Evolutionary conservation across 2,797 vertebrate species (phyloP).

Genomic region (Sebastes cheni): DNA sequence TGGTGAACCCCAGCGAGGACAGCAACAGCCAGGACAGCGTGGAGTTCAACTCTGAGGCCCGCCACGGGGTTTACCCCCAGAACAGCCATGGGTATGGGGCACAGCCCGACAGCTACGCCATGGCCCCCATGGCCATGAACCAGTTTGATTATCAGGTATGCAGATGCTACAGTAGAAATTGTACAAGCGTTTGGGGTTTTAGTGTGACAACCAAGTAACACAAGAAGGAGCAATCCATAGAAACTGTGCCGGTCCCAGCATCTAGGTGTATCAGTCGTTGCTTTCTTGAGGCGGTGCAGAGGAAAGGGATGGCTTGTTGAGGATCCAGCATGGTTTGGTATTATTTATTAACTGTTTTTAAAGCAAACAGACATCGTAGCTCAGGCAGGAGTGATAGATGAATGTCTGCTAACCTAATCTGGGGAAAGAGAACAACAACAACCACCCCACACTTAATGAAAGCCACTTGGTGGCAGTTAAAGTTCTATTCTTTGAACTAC

Average conservation of each 20-base stretch:
- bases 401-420: slow-evolving; percentile 12
- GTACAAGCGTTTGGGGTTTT: slow-evolving; percentile 74
- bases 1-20: slow-evolving; percentile 96
- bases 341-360: slow-evolving; percentile 15
- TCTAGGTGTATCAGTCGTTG: slow-evolving; percentile 68
- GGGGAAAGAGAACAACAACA: neutral
- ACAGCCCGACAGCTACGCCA: slow-evolving; percentile 97
- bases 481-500: neutral
- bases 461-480: slow-evolving; percentile 19
- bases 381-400: slow-evolving; percentile 4
- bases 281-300: slow-evolving; percentile 66
- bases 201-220: slow-evolving; percentile 74
- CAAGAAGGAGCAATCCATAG: slow-evolving; percentile 66
- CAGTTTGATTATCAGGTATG: slow-evolving; percentile 99
- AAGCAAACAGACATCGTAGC: slow-evolving; percentile 4
- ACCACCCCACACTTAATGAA: neutral
- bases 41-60: slow-evolving; percentile 94
- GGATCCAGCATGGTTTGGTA: slow-evolving; percentile 71
- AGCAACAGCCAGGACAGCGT: slow-evolving; percentile 99
- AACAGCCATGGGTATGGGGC: slow-evolving; percentile 99
- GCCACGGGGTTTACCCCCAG: slow-evolving; percentile 93
- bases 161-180: slow-evolving; percentile 78
- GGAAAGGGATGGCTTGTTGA: slow-evolving; percentile 67
- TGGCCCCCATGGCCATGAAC: slow-evolving; percentile 93
- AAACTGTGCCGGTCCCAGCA: slow-evolving; percentile 62